phyloP scores from a whole-genome alignment of 2,888 invertebrate species.

The Drosophila cracens region DNA sequence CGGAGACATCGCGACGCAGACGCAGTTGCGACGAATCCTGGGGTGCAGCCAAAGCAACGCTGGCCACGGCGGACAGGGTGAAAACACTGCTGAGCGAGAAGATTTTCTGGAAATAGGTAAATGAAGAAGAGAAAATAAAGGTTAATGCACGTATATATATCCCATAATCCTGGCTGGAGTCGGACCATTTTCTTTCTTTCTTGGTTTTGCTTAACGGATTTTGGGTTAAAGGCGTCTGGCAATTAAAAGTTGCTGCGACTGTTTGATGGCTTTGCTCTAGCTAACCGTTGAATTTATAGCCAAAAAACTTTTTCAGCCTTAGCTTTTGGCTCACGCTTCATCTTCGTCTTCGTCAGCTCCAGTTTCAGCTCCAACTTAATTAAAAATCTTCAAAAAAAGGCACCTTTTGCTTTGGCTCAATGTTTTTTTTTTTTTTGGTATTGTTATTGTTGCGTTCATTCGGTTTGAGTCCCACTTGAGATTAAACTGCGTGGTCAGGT shows the following conservation, averaged over 20 bases:
- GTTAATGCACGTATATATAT: neutral
- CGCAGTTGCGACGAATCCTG: slow-evolving; percentile 35
- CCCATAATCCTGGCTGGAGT: neutral
- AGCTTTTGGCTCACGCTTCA: slow-evolving; percentile 1
- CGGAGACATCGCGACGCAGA: slow-evolving; percentile 74
- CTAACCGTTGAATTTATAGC: slow-evolving; percentile 65
- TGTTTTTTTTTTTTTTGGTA: neutral
- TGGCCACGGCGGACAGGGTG: slow-evolving; percentile 69
- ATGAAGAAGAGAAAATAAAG: neutral
- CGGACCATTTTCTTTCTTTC: slow-evolving; percentile 14
- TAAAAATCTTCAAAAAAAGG: slow-evolving; percentile 48
- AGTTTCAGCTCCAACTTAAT: slow-evolving; percentile 42
- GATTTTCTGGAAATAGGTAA: slow-evolving; percentile 65
- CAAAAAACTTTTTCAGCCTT: slow-evolving; percentile 40
- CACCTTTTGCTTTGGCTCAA: slow-evolving; percentile 2
- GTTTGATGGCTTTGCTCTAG: slow-evolving; percentile 64
- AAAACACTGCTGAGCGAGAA: slow-evolving; percentile 67
- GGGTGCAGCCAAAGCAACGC: slow-evolving; percentile 61
- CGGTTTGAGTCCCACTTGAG: slow-evolving; percentile 37
- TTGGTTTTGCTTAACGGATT: slow-evolving; percentile 33
- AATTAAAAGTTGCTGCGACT: slow-evolving; percentile 71
- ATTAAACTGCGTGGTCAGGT: slow-evolving; percentile 19
- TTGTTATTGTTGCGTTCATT: slow-evolving; percentile 25
- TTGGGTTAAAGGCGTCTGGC: slow-evolving; percentile 61
- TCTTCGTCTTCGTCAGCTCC: slow-evolving; percentile 19